Evolutionary conservation across 1,140 invertebrate species (phyloP).

Genomic region (Lasioglossum albipes): DNA sequence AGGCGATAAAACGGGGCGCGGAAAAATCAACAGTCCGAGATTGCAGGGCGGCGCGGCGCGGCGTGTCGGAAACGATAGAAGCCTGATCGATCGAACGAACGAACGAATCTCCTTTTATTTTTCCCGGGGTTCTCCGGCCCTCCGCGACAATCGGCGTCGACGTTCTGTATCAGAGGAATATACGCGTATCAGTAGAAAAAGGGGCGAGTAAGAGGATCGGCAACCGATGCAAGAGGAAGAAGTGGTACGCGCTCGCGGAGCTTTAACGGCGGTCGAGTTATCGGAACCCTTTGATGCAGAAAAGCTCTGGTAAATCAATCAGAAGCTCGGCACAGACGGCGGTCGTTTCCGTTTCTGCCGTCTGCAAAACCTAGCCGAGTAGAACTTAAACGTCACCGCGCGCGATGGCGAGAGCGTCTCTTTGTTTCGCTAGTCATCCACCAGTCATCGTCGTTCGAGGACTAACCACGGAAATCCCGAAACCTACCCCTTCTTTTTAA

Average conservation of each 20-base stretch:
- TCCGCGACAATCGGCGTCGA: neutral
- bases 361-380: neutral
- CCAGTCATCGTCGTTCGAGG: neutral
- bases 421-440: neutral
- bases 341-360: slow-evolving; percentile 17
- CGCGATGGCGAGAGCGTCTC: neutral
- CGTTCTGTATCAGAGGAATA: neutral
- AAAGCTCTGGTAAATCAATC: slow-evolving; percentile 34
- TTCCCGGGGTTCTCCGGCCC: neutral
- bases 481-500: no score
- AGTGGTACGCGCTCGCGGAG: neutral
- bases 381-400: slow-evolving; percentile 11
- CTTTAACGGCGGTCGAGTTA: slow-evolving; percentile 18
- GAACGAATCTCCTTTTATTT: neutral
- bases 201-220: slow-evolving; percentile 4
- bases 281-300: slow-evolving; percentile 40
- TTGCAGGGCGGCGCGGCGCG: neutral
- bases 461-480: no score
- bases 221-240: neutral
- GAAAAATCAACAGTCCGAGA: neutral
- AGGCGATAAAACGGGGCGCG: no score
- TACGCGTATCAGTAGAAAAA: neutral
- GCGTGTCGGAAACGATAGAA: neutral
- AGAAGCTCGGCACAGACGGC: slow-evolving; percentile 24
- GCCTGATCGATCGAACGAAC: neutral